Evolutionary conservation across 2,888 invertebrate species (phyloP), one percentile per base, ranked within the genome.

Genomic region (Clitarchus hookeri): DNA sequence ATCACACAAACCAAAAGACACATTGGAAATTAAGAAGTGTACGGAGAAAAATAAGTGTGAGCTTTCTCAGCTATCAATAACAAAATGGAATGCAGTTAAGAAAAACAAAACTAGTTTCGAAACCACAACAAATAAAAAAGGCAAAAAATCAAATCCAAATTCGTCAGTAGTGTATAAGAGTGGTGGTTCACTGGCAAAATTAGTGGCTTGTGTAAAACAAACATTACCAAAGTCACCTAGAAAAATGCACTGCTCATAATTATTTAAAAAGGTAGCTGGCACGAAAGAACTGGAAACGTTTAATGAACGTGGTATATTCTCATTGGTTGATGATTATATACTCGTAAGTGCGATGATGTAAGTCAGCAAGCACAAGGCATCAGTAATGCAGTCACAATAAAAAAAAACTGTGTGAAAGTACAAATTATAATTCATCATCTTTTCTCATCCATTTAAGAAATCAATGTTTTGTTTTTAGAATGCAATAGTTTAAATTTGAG

Each of bases 301-400:
- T n/a, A n/a, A n/a, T n/a, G n/a, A n/a, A n/a, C n/a, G n/a, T n/a
- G n/a, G n/a, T n/a, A n/a, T n/a, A n/a, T 48, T 8, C 48, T 44
- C 23, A 25, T 85, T 80, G 25, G 85, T 80, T n/a, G 4, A 80
- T n/a, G n/a, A 23, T 26, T 4, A 25, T 44, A 77, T 8, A 80
- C 19, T 78, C 80, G 80, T 85, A 44, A 85, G 13, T 77, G 13
- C 2, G 86, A 86, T 26, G 83, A 65, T 54, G 54, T 87, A 77
- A 12, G 48, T 23, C n/a, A 27, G 4, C 84, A 84, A 80, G 86
- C 85, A 6, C 87, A 86, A 48, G 87, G 87, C 16, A 48, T 83
- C 6, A 87, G 84, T 25, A 86, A 87, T 82, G 79, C 80, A 16
- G 78, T 83, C 8, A 84, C 84, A 19, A 80, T 86, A 13, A 78